Evolutionary conservation across 1,140 invertebrate genomes (phyloP).

Genomic region (Heliconius melpomene): DNA sequence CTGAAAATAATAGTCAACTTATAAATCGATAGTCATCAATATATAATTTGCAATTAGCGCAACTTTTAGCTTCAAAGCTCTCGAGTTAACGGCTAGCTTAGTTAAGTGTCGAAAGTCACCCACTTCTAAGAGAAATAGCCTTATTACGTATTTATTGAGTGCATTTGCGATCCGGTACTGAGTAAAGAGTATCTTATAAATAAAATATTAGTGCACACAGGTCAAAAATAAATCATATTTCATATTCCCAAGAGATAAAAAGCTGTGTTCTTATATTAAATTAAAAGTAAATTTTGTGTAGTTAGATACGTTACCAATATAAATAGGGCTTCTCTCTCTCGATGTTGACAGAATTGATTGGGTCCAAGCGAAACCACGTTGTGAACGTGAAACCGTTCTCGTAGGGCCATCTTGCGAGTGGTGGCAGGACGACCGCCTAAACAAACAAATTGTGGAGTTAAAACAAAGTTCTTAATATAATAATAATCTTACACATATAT

Average conservation of each 20-base stretch:
- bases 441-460: conserved; percentile 42
- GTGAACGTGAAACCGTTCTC: conserved; percentile 99
- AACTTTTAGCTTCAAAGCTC: conserved; percentile 43
- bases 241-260: neutral
- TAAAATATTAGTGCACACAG: neutral
- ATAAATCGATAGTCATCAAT: neutral
- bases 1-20: neutral
- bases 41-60: neutral
- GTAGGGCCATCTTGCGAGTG: conserved; percentile 98
- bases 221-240: neutral
- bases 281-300: conserved; percentile 10
- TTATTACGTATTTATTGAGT: neutral
- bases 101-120: conserved; percentile 26
- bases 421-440: conserved; percentile 95
- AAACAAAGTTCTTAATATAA: neutral
- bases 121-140: neutral
- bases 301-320: conserved; percentile 81
- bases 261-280: neutral
- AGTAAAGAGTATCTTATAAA: conserved; percentile 9
- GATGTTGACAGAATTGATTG: conserved; percentile 99
- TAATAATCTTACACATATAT: neutral
- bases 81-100: conserved; percentile 40
- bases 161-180: neutral
- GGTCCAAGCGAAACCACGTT: conserved; percentile 99
- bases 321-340: conserved; percentile 99